These are phyloP conservation scores for Pegea sp. DNA, from an alignment of 23 tunicate genomes.

Conservation along the genomic window DNA sequence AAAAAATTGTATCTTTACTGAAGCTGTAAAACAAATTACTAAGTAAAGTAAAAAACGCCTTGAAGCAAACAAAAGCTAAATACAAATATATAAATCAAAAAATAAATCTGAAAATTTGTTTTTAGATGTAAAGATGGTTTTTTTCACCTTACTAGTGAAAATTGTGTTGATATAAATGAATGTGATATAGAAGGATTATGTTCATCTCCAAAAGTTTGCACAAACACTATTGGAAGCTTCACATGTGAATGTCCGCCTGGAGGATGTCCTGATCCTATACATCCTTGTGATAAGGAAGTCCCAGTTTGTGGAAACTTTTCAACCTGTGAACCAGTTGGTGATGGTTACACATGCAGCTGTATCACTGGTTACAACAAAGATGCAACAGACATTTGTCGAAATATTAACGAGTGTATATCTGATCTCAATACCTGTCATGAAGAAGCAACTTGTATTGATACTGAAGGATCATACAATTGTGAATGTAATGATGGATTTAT, in stretches of 20 bases:
- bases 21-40: too few relatives aligned
- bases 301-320: not conserved
- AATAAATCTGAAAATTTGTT: too few relatives aligned
- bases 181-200: not conserved
- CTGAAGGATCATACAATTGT: constrained; percentile 3
- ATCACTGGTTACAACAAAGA: not conserved
- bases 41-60: too few relatives aligned
- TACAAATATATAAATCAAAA: too few relatives aligned
- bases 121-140: not conserved
- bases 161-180: not conserved
- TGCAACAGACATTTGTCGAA: not conserved
- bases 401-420: not conserved
- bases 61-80: too few relatives aligned
- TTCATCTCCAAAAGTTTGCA: not conserved
- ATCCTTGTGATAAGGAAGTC: not conserved
- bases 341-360: not conserved
- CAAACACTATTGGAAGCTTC: not conserved
- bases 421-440: not conserved
- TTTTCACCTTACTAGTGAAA: not conserved
- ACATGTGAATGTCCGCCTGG: not conserved
- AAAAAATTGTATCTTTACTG: too few relatives aligned
- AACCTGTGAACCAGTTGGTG: not conserved
- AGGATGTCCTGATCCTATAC: not conserved
- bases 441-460: constrained; percentile 1
- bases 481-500: constrained; percentile 1